Conservation (phyloP, 2,113 vertebrate species). For the Accipiter cooperii region DNA sequence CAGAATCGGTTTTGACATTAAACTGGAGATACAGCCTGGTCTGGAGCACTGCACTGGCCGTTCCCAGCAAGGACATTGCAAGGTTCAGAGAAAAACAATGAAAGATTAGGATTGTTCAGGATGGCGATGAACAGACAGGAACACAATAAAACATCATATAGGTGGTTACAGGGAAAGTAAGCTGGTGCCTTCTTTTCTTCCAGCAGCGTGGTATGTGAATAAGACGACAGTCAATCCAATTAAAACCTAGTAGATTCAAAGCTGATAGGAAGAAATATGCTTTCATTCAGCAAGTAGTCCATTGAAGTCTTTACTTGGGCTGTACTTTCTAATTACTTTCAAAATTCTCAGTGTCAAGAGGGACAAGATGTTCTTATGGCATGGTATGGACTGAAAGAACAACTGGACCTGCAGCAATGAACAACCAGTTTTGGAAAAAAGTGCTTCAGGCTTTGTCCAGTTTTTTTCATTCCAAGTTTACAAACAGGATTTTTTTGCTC, state of each 20-base stretch:
- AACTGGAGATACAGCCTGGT: neutral
- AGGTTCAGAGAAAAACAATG: neutral
- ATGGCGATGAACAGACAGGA: neutral
- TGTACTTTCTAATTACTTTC: neutral
- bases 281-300: neutral
- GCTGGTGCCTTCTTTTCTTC: neutral
- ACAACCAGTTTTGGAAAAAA: neutral
- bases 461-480: neutral
- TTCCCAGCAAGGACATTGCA: neutral
- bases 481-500: neutral
- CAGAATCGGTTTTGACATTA: neutral
- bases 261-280: neutral
- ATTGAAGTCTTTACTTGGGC: neutral
- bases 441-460: neutral
- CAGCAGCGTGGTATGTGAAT: neutral
- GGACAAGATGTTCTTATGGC: neutral
- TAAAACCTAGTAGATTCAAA: neutral
- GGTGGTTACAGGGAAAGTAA: neutral
- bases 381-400: neutral
- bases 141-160: neutral
- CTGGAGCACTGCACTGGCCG: neutral
- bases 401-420: neutral
- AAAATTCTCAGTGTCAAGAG: neutral
- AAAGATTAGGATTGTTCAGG: neutral
- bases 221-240: neutral